These are phyloP conservation scores for Virgularia gustaviana DNA, from an alignment of 92 coral and sea anemone genomes.

Conservation along the genomic window DNA sequence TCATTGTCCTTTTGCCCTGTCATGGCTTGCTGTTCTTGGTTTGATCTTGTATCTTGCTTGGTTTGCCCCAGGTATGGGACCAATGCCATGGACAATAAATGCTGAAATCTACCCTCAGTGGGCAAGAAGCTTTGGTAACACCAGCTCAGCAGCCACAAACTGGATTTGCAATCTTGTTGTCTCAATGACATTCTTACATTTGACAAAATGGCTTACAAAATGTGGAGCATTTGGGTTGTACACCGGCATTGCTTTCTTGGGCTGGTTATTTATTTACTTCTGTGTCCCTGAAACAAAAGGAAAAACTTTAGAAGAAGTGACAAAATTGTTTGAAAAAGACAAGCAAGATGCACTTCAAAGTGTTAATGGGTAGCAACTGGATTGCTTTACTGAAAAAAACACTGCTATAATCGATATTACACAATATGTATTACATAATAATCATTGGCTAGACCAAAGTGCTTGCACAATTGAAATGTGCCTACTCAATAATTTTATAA, in stretches of 20 bases:
- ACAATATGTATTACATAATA: too few relatives aligned
- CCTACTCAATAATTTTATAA: too few relatives aligned
- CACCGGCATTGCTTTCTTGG: constrained; percentile 59
- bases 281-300: constrained; percentile 86
- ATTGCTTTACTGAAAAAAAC: too few relatives aligned
- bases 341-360: too few relatives aligned
- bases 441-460: too few relatives aligned
- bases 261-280: constrained; percentile 68
- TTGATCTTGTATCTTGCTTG: constrained; percentile 33
- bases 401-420: too few relatives aligned
- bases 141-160: neutral
- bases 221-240: constrained; percentile 84
- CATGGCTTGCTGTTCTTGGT: constrained; percentile 72
- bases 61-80: constrained; percentile 21
- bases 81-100: constrained; percentile 6
- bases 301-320: constrained; percentile 74
- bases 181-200: constrained; percentile 15
- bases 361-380: too few relatives aligned
- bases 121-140: constrained; percentile 19
- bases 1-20: constrained; percentile 73
- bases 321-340: constrained; percentile 46
- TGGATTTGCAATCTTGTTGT: neutral
- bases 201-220: constrained; percentile 42
- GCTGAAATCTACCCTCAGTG: constrained; percentile 24
- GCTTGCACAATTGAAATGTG: too few relatives aligned